Evolutionary conservation across 2,113 vertebrate genomes (phyloP).

Genomic region (Muscicapa adusta): DNA sequence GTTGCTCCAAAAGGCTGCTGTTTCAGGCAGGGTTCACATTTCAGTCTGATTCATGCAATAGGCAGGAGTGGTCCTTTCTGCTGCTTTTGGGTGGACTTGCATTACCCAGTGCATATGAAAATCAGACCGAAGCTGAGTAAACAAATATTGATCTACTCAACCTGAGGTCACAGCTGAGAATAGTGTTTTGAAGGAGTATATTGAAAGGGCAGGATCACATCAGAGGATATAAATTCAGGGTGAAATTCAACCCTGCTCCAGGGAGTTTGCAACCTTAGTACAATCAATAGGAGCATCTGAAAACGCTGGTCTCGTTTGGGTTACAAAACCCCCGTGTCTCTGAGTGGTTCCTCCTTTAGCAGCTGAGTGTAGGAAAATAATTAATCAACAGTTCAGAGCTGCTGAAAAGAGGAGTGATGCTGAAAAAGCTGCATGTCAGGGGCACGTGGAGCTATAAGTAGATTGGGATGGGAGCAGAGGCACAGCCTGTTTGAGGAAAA

Average conservation of each 20-base stretch:
- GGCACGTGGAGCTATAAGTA: fast-evolving
- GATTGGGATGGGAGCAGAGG: not conserved
- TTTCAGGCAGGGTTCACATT: not conserved
- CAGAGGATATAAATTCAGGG: not conserved
- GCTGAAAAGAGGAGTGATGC: not conserved
- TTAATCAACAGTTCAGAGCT: not conserved
- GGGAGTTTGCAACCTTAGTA: not conserved
- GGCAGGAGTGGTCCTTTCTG: not conserved
- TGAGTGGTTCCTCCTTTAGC: not conserved
- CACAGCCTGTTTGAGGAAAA: not conserved
- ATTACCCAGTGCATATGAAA: not conserved
- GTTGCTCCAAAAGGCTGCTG: not conserved
- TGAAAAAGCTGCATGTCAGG: not conserved
- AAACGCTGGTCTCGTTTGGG: not conserved
- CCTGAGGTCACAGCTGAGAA: conserved; percentile 12
- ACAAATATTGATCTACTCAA: conserved; percentile 30
- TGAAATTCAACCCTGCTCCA: not conserved
- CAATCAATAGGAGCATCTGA: conserved; percentile 1
- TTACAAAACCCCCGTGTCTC: not conserved
- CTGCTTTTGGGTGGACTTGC: not conserved
- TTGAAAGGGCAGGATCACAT: not conserved
- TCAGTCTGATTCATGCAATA: not conserved
- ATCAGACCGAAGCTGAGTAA: not conserved
- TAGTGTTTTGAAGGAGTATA: not conserved
- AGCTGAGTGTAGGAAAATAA: not conserved